These are phyloP conservation scores for Selenia dentaria DNA, from an alignment of 2,888 invertebrate genomes.

Conservation along the genomic window DNA sequence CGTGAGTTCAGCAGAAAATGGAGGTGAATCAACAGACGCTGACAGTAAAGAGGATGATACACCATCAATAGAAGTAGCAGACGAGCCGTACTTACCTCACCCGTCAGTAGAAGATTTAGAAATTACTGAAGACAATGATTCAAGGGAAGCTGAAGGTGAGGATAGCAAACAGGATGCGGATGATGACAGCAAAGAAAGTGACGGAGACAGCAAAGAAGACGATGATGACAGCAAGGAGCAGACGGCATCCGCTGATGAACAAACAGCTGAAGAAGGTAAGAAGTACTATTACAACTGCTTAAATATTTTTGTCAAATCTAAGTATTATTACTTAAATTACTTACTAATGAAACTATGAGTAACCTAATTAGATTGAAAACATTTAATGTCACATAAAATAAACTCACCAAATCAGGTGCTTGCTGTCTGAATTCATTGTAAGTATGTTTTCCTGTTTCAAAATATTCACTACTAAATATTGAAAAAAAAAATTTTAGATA, in stretches of 20 bases:
- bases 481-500: conserved; percentile 64
- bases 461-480: too few relatives aligned
- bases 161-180: conserved; percentile 55
- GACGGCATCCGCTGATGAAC: conserved; percentile 74
- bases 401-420: too few relatives aligned
- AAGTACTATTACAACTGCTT: too few relatives aligned
- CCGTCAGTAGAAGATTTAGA: conserved; percentile 75
- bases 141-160: conserved; percentile 61
- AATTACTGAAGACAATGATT: conserved; percentile 59
- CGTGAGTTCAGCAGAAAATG: conserved; percentile 68
- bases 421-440: too few relatives aligned
- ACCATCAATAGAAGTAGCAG: conserved; percentile 75
- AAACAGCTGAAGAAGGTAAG: conserved; percentile 71
- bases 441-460: too few relatives aligned
- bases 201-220: conserved; percentile 50
- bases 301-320: too few relatives aligned
- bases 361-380: too few relatives aligned
- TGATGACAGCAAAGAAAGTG: conserved; percentile 57
- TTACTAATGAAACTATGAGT: too few relatives aligned
- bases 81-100: conserved; percentile 76
- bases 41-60: conserved; percentile 61
- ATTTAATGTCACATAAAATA: too few relatives aligned
- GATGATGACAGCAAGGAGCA: conserved; percentile 61
- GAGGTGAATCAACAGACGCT: conserved; percentile 50
- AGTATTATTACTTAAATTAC: too few relatives aligned